These are phyloP conservation scores for Pomacea canaliculata DNA, from an alignment of 2,888 invertebrate species.

Conservation along the genomic window DNA sequence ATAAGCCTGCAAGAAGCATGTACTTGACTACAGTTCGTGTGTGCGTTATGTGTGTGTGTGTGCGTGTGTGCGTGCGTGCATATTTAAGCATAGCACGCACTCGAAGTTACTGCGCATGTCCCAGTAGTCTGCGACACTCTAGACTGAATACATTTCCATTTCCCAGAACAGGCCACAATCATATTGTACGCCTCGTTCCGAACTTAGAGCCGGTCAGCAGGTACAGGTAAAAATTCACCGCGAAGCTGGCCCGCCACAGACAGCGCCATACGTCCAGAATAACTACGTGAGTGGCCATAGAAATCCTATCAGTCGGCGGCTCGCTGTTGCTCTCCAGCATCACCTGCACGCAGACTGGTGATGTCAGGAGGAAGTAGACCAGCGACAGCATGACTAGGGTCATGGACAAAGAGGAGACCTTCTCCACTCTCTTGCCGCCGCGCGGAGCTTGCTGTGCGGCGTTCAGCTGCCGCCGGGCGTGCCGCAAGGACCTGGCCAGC, in stretches of 20 bases:
- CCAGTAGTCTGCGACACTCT: no score
- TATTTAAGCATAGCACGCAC: no score
- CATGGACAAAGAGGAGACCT: constrained; percentile 29
- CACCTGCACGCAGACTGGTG: constrained; percentile 29
- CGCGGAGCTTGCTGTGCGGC: constrained; percentile 2
- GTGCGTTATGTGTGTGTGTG: no score
- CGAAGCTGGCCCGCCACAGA: constrained; percentile 32
- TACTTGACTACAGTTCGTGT: no score
- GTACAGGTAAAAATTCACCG: constrained; percentile 36
- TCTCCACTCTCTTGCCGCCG: constrained; percentile 11
- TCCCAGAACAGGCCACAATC: no score
- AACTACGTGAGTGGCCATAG: not conserved
- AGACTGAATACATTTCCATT: no score
- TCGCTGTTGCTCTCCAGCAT: not conserved
- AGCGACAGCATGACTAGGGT: constrained; percentile 29
- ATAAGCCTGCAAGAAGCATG: no score
- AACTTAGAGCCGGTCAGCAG: constrained; percentile 30
- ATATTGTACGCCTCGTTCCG: not conserved
- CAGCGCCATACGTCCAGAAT: constrained; percentile 27
- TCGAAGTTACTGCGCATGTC: no score
- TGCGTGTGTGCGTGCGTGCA: no score
- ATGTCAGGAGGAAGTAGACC: constrained; percentile 30
- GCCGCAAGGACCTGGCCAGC: constrained; percentile 38
- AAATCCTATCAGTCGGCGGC: not conserved
- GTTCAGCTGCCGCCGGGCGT: constrained; percentile 7